Evolutionary conservation across 1,140 invertebrate genomes (phyloP).

Genomic region (Lordiphosa clarofinis): DNA sequence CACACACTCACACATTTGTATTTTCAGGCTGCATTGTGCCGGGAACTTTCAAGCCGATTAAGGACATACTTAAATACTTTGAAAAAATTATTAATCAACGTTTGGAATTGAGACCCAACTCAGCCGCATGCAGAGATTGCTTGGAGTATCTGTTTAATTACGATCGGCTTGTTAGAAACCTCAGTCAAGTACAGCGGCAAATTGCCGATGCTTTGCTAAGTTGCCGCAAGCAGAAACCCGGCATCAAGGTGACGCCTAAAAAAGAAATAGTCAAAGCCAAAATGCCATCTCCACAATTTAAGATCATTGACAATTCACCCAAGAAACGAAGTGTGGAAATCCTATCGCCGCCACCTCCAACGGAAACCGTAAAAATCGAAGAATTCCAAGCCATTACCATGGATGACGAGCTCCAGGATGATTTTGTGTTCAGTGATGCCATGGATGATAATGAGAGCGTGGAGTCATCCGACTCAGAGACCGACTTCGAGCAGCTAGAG

Average conservation of each 20-base stretch:
- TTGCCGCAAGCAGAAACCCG: constrained; percentile 38
- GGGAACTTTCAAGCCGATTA: constrained; percentile 63
- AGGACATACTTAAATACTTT: constrained; percentile 60
- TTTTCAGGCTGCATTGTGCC: constrained; percentile 58
- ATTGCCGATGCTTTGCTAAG: constrained; percentile 49
- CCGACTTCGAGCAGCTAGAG: constrained; percentile 28
- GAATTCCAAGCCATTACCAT: constrained; percentile 5
- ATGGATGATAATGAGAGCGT: constrained; percentile 40
- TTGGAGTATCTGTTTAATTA: constrained; percentile 61
- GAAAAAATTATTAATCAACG: constrained; percentile 63
- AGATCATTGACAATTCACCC: constrained; percentile 11
- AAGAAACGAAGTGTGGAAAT: constrained; percentile 4
- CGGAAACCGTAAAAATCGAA: constrained; percentile 5
- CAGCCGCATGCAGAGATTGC: constrained; percentile 50
- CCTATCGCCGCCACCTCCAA: neutral
- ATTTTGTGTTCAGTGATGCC: constrained; percentile 35
- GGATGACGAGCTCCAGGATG: constrained; percentile 33
- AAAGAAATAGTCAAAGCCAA: constrained; percentile 23
- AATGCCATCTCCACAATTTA: constrained; percentile 23
- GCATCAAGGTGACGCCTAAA: constrained; percentile 15
- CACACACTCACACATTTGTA: neutral
- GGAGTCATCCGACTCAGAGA: constrained; percentile 38
- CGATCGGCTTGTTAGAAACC: constrained; percentile 52
- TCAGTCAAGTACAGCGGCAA: constrained; percentile 59
- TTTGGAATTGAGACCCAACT: constrained; percentile 45